Evolutionary conservation across 2,797 vertebrate species (phyloP), one percentile per base, ranked within the genome.

Genomic region (Okamejei kenojei): DNA sequence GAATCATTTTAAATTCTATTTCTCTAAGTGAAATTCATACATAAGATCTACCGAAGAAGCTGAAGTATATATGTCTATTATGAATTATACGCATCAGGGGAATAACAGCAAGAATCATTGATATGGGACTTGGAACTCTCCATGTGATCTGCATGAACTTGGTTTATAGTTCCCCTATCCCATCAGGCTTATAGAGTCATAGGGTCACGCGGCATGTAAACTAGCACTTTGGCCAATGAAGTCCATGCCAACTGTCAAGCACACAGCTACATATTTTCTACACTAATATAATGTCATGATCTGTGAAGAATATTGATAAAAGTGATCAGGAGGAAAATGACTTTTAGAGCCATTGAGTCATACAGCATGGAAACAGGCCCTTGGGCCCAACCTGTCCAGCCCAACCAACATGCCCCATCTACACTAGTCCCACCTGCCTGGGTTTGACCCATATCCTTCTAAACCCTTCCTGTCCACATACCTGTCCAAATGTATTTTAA

Each of bases 31-130:
- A 35, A 68, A 74, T 11, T 91, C 65, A 21, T 91, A 29, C 32
- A 73, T 38, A 54, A 91, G 23, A 91, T 71, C 1, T 73, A 73
- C 38, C 35, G 54, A 68, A 8, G 2, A 65, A 74, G 11, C 15
- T 54, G 32, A 73, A 71, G 38, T 32, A 73, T 21, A 23, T 71
- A 19, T 68, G 7, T 45, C 23, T 29, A 74, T 35, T n/a, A 61
- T 38, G 29, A 35, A 15, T 21, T 90, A 23, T 74, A 26, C 15
- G 17, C 65, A 74, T 45, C 68, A 91, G 73, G 88, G 21, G 38
- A 91, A 91, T 73, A 91, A 91, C 38, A 26, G 88, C 9, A 74
- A 61, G 54, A 73, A 74, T 91, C 71, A 54, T 74, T 74, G 68
- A 17, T 35, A 9, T 54, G 38, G 68, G 23, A 35, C 9, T 45